A percentile compares a stretch with the other conserved stretches of the same genome.
phyloP scores from a whole-genome alignment of 2,888 invertebrate genomes.

The Sphaerophoria taeniata region DNA sequence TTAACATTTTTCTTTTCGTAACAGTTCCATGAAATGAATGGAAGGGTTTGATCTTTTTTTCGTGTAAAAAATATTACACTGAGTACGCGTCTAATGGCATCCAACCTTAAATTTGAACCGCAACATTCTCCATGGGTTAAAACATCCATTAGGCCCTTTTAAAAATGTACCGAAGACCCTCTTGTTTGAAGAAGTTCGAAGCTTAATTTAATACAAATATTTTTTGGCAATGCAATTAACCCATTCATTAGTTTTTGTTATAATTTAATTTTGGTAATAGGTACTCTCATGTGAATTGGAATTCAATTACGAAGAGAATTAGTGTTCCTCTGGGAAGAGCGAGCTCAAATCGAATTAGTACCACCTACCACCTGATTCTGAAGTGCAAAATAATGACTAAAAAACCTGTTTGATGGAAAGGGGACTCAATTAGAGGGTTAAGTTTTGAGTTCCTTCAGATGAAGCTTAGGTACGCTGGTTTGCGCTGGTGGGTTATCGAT shows the following conservation, averaged over 20 bases:
- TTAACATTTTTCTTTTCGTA: background rate
- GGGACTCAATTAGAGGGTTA: slow-evolving; percentile 5
- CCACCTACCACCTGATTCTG: slow-evolving; percentile 44
- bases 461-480: background rate
- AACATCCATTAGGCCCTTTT: slow-evolving; percentile 32
- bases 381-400: background rate
- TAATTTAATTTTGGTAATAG: background rate
- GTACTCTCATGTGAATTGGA: slow-evolving; percentile 13
- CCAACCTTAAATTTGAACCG: background rate
- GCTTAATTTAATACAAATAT: no score
- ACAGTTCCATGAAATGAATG: background rate
- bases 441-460: background rate
- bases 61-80: background rate
- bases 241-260: background rate
- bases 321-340: background rate
- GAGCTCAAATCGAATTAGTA: slow-evolving; percentile 49
- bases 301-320: slow-evolving; percentile 55
- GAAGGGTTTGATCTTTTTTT: background rate
- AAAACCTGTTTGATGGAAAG: slow-evolving; percentile 36
- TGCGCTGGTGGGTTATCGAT: background rate
- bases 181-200: background rate
- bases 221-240: slow-evolving; percentile 47
- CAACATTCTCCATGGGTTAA: slow-evolving; percentile 9
- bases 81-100: slow-evolving; percentile 1
- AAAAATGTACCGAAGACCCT: background rate